phyloP scores from a whole-genome alignment of 2,113 vertebrate species.

The Sardina pilchardus region DNA sequence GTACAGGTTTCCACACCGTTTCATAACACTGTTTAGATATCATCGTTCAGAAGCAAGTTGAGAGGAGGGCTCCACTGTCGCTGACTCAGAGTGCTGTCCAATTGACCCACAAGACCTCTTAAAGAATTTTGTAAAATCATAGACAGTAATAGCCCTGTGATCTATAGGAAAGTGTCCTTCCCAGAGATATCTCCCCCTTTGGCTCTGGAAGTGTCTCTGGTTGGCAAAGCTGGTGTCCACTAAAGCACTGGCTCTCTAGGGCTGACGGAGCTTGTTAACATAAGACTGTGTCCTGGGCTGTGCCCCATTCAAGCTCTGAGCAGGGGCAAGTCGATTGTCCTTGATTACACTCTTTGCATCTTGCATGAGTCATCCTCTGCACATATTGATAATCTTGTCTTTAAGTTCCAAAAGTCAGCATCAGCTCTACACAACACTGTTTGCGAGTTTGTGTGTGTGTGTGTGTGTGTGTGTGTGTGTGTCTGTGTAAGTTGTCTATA shows the following conservation, averaged over 20 bases:
- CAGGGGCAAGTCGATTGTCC: conserved; percentile 19
- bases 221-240: neutral
- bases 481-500: conserved; percentile 7
- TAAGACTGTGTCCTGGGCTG: neutral
- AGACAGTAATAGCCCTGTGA: neutral
- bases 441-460: conserved; percentile 19
- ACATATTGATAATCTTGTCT: neutral
- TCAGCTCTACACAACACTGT: neutral
- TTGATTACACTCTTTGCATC: conserved; percentile 31
- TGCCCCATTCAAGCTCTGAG: neutral
- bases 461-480: neutral
- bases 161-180: neutral
- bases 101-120: neutral
- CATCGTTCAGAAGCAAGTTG: neutral
- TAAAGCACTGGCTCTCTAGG: neutral
- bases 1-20: neutral
- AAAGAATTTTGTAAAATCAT: neutral
- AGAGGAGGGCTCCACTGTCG: neutral
- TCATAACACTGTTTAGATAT: neutral
- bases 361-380: conserved; percentile 11
- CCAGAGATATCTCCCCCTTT: neutral
- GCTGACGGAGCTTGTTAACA: neutral
- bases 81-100: neutral
- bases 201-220: neutral
- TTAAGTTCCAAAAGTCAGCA: neutral